Evolutionary conservation across 2,113 vertebrate genomes (phyloP), one percentile per base, ranked within the genome.

Genomic region (Spheniscus mendiculus): DNA sequence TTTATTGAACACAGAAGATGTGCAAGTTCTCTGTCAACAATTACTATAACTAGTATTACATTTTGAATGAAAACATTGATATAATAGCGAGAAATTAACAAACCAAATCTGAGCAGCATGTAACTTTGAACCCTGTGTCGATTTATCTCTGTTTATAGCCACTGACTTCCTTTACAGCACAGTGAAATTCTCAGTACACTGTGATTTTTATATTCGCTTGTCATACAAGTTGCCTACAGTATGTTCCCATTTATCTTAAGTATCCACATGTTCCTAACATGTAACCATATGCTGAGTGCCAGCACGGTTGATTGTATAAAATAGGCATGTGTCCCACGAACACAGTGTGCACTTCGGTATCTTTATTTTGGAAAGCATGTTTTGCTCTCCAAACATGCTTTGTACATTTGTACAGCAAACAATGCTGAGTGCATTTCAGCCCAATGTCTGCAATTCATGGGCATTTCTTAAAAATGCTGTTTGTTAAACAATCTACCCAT

Each of bases 261-360:
- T 23, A 73, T 45, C 18, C 13, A 23, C 11, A 14, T 11, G 10
- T 92, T 82, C 65, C 12, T 83, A 49, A 52, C 15, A 26, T 0
- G 0, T 26, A 52, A 52, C 21, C 23, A 8, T 34, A 56, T 11
- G 13, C 19, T 40, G 52, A 82, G 36, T 47, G 34, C 21, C 36
- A 61, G 5, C 5, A 61, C 0, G 0, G 8, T 17, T 80, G 12
- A 29, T 26, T 90, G 50, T 2, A 2, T 34, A 69, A 82, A 89
- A 73, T 27, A 83, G 11, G 14, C 14, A 5, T n/a, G 12, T 56
- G 42, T 45, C 45, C 42, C 50, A 82, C 74, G 58, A 77, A n/a
- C 19, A 49, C 8, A 38, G 14, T 9, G 11, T 61, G 7, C 36
- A 44, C 12, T 72, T 34, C 34, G 5, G 25, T 66, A 42, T 65